Evolutionary conservation across 2,797 vertebrate genomes (phyloP).

Genomic region (Enteromius radiatus): DNA sequence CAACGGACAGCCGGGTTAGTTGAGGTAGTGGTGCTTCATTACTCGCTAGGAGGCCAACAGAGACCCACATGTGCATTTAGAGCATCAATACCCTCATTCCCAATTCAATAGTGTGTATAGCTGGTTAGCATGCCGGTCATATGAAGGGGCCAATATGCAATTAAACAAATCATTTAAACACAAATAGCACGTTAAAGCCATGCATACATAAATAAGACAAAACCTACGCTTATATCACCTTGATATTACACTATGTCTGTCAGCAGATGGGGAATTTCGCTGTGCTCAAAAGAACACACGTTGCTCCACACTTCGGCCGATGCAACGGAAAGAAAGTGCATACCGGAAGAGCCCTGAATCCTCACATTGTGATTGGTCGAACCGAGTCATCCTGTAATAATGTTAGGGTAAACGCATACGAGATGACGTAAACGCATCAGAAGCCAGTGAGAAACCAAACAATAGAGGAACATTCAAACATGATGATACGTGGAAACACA

Average conservation of each 20-base stretch:
- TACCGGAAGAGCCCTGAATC: constrained; percentile 54
- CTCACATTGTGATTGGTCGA: constrained; percentile 54
- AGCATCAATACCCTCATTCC: constrained; percentile 3
- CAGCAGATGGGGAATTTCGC: constrained; percentile 20
- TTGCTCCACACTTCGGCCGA: constrained; percentile 48
- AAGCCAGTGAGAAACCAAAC: not conserved
- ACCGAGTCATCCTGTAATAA: not conserved
- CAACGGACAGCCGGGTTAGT: constrained; percentile 5
- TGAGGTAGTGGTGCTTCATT: not conserved
- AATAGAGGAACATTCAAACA: not conserved
- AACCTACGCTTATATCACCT: constrained; percentile 57
- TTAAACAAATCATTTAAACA: not conserved
- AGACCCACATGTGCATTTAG: constrained; percentile 1
- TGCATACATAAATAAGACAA: not conserved
- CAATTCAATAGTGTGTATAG: constrained; percentile 52
- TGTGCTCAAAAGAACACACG: constrained; percentile 46
- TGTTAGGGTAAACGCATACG: not conserved
- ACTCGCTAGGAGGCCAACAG: not conserved
- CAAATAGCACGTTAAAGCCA: constrained; percentile 1
- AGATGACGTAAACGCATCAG: not conserved
- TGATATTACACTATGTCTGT: constrained; percentile 42
- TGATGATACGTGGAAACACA: too few species aligned
- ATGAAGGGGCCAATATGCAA: not conserved
- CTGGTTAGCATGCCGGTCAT: constrained; percentile 52
- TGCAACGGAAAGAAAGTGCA: constrained; percentile 51